Evolutionary conservation across 2,888 invertebrate species (phyloP), one percentile per base, ranked within the genome.

Genomic region (Rugalucina vietnamica): DNA sequence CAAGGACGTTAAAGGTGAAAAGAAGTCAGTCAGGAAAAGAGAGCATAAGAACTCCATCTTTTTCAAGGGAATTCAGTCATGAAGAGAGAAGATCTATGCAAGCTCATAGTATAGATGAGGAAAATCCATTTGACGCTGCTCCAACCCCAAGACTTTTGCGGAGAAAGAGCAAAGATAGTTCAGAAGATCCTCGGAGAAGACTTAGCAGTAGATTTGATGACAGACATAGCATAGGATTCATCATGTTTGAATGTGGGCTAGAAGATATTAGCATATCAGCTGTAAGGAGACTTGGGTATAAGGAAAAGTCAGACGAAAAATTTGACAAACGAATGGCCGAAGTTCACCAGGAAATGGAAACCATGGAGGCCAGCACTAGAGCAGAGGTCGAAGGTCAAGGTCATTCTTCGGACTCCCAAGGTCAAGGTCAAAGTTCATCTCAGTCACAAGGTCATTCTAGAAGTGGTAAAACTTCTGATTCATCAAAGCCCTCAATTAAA

Each of bases 231-330:
- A 90, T 93, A 43, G 94, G 94, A 29, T 98, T 98, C 94, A 98
- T 99, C 78, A 99, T 99, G 98, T 98, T 98, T 93, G 99, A 99
- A 95, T 98, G 98, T 93, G 99, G 99, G 0, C 95, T 99, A 49
- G 99, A 99, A 95, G 98, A 98, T 0, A 97, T 98, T 24, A 97
- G 97, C 14, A 96, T 98, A 27, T 98, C 98, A 94, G 95, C 96
- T 43, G 96, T 96, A 0, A 97, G 97, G 91, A 84, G 92, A 50
- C 78, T 92, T 10, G 93, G 93, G 1, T 93, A 92, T 79, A 90
- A 91, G 70, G 92, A 92, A n/a, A 86, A 88, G 10, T 70, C 82
- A 5, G 91, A 91, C 37, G 81, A 79, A 54, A 84, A 90, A 50
- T 84, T 90, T 76, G 81, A 87, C 73, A 88, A 90, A 72, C 89